These are phyloP conservation scores for Asobara japonica DNA, from an alignment of 1,140 invertebrate species.

Conservation along the genomic window DNA sequence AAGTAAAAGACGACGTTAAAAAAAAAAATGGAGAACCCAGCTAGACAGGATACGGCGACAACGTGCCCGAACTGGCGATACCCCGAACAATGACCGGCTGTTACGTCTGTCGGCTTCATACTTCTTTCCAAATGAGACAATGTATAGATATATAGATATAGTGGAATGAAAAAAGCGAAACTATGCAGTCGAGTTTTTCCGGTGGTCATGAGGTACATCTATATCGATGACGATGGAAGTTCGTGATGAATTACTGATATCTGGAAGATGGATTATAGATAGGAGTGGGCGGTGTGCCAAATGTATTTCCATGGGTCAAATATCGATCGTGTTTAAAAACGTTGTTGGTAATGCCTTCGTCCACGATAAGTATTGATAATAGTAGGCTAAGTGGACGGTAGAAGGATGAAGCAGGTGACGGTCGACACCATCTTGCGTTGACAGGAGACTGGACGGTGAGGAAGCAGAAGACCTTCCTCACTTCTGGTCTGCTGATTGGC, in stretches of 20 bases:
- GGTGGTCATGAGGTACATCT: background rate
- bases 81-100: slow-evolving; percentile 37
- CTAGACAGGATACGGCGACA: slow-evolving; percentile 36
- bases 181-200: slow-evolving; percentile 1
- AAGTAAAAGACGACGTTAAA: background rate
- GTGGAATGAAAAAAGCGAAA: background rate
- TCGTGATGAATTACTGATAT: background rate
- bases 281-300: too few relatives aligned
- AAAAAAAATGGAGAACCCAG: slow-evolving; percentile 4
- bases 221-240: background rate
- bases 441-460: background rate
- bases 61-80: slow-evolving; percentile 43
- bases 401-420: too few relatives aligned
- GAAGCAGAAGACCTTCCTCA: too few relatives aligned
- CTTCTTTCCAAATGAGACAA: slow-evolving; percentile 30
- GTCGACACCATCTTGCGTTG: background rate
- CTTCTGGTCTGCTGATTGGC: too few relatives aligned
- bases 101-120: slow-evolving; percentile 34
- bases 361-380: too few relatives aligned
- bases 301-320: too few relatives aligned
- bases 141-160: slow-evolving; percentile 4
- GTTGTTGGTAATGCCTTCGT: too few relatives aligned
- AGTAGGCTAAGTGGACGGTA: too few relatives aligned
- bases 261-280: too few relatives aligned
- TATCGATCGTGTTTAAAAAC: too few relatives aligned